Percentiles rank a stretch among this genome's conserved stretches.
These are phyloP conservation scores for Protaetia brevitarsis DNA, from an alignment of 1,140 invertebrate genomes.

Conservation along the genomic window DNA sequence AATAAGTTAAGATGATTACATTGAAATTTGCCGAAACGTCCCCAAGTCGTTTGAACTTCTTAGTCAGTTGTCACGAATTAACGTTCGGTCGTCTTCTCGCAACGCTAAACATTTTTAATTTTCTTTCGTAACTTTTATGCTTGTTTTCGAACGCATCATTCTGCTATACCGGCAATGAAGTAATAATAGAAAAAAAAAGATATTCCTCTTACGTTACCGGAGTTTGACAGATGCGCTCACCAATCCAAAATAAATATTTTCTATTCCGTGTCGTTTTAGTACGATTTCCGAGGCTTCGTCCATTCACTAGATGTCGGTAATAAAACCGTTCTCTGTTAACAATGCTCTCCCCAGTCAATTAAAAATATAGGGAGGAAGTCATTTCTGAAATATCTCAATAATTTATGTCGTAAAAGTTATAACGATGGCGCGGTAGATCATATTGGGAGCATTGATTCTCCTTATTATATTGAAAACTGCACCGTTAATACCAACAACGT, in stretches of 20 bases:
- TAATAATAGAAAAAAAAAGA: constrained; percentile 23
- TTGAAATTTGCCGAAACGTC: constrained; percentile 29
- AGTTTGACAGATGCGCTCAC: neutral
- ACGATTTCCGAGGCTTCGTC: neutral
- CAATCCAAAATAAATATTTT: constrained; percentile 7
- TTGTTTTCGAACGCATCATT: constrained; percentile 17
- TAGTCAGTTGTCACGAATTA: constrained; percentile 26
- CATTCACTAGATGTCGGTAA: neutral
- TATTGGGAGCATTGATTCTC: too few species aligned
- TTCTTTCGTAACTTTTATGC: constrained; percentile 24
- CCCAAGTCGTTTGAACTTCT: constrained; percentile 23
- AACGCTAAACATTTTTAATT: constrained; percentile 19
- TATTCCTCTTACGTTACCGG: neutral
- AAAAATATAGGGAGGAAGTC: neutral
- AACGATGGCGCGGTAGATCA: neutral
- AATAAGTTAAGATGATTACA: constrained; percentile 32
- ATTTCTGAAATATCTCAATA: neutral
- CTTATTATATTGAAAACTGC: too few species aligned
- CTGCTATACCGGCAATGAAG: neutral
- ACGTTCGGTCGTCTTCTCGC: constrained; percentile 25
- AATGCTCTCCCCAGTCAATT: neutral
- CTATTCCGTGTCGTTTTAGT: neutral
- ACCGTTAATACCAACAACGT: too few species aligned
- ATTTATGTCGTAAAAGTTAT: neutral
- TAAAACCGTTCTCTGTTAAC: neutral